Base-by-base conservation (phyloP, 2,113 vertebrate genomes). In the Melospiza melodia region DNA sequence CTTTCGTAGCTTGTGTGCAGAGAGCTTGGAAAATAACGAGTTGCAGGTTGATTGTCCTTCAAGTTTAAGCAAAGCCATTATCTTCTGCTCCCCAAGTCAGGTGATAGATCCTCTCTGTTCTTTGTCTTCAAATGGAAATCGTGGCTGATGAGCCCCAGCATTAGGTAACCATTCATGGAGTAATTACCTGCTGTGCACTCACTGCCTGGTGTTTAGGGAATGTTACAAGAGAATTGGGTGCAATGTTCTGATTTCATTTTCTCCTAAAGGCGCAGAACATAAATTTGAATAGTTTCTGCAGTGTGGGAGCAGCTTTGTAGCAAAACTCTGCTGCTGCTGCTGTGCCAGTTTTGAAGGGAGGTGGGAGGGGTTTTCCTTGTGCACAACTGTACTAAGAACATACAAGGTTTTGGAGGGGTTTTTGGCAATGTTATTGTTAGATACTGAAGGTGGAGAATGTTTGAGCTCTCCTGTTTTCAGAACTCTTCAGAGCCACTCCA, bases 351-450 rank as follows among this genome's bases (percentile, higher is more conserved):
- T 74, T 21, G 51, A 44, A 74, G 73, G 68, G 51, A 62, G 55
- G 6, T 22, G 8, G 9, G 19, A 27, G 35, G 2, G 1, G 19
- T 41, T 61, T 46, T 35, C 22, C 10, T 6, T 33, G 27, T 79
- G 35, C 33, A 21, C 44, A 49, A 1, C 49, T 73, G 18, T 59
- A 23, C 4, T 44, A n/a, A 78, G 57, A 74, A 31, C 24, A 37
- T 6, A 18, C 0, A 6, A 17, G 51, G 21, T 2, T 24, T 63
- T 37, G 12, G 13, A 16, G 11, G 23, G 1, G 0, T 24, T 35
- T 49, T 78, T 72, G 63, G 25, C 12, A 25, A 2, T 25, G 10
- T 37, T 23, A 7, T 2, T 63, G 5, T 39, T 73, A 28, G 35
- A 68, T 55, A 24, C 14, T 39, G 48, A 92, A 59, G 33, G 35